Evolutionary conservation across 92 coral and sea anemone species (phyloP), one percentile per base, ranked within the genome.

Genomic region (Zoanthus gigantus): DNA sequence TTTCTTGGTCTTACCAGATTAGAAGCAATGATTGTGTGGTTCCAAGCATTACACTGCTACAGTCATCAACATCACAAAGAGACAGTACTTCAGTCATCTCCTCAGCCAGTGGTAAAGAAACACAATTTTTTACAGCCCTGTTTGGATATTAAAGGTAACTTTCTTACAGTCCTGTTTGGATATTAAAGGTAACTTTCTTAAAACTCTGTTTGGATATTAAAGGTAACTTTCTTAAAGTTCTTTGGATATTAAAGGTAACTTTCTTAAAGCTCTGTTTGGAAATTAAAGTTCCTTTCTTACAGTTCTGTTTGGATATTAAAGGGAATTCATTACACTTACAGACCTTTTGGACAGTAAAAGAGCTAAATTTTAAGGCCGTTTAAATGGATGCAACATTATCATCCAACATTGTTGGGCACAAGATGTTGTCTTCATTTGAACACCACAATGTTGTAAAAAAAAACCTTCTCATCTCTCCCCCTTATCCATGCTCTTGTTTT

Each of bases 21-120:
- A 81, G 85, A 45, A 81, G 3, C n/a, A 74, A 81, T 81, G 75
- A 14, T 9, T 47, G 45, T 37, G 85, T 81, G 73, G 85, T 81
- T 12, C 85, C 85, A 66, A 81, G 85, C 23, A 81, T 28, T 14
- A 81, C 18, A 46, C 16, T 13, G 75, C 71, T 71, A 46, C 60
- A 63, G 57, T 74, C 74, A 65, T 30, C 60, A 31, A 81, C 85
- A 6, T 12, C 7, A 50, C 37, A 18, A 17, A 76, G 65, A 11
- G 66, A 52, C 63, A 76, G 34, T 31, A 76, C 11, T 14, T 52
- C 34, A 18, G 14, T 76, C 65, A 10, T 60, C 29, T 76, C 81
- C 18, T 34, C 2, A 48, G 66, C 31, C 23, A 69, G 74, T 69
- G 74, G 74, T 13, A 69, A 23, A 29, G 74, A 29, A 44, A 30